Percentiles rank a stretch among this genome's conserved stretches.
These are phyloP conservation scores for Canis aureus DNA, from an alignment of 2,113 vertebrate species.

Conservation along the genomic window DNA sequence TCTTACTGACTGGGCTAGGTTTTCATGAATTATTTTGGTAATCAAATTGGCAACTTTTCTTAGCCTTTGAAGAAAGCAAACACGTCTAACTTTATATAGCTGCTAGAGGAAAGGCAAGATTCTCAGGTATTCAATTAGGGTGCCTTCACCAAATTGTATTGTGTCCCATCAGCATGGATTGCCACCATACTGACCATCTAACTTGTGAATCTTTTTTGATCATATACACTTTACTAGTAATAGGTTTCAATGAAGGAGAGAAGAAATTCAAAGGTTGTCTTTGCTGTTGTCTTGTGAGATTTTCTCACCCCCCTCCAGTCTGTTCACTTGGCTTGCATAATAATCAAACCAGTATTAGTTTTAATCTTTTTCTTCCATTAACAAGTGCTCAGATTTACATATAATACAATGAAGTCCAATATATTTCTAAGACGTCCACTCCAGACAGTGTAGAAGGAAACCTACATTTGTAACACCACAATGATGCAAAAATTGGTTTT, in stretches of 20 bases:
- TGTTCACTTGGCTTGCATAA: constrained; percentile 18
- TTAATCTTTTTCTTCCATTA: constrained; percentile 24
- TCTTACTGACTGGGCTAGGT: background rate
- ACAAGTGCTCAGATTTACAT: constrained; percentile 27
- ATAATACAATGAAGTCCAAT: background rate
- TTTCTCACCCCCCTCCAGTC: background rate
- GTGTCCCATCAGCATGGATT: background rate
- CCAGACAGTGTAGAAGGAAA: background rate
- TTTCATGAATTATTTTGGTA: constrained; percentile 24
- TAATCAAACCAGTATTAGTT: background rate
- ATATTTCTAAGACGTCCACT: background rate
- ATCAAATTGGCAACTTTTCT: background rate
- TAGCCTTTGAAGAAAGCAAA: constrained; percentile 34
- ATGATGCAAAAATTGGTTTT: constrained; percentile 12
- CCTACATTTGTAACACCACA: background rate
- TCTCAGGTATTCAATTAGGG: background rate
- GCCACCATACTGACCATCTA: background rate
- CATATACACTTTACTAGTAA: background rate
- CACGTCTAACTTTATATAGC: background rate
- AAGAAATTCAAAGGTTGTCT: background rate
- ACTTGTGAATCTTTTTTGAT: background rate
- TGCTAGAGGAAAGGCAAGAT: background rate
- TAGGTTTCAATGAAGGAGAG: background rate
- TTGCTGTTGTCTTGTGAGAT: constrained; percentile 15
- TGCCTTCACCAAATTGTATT: background rate